Conservation (phyloP, 2,888 invertebrate species). For the Lamellibrachia satsuma region DNA sequence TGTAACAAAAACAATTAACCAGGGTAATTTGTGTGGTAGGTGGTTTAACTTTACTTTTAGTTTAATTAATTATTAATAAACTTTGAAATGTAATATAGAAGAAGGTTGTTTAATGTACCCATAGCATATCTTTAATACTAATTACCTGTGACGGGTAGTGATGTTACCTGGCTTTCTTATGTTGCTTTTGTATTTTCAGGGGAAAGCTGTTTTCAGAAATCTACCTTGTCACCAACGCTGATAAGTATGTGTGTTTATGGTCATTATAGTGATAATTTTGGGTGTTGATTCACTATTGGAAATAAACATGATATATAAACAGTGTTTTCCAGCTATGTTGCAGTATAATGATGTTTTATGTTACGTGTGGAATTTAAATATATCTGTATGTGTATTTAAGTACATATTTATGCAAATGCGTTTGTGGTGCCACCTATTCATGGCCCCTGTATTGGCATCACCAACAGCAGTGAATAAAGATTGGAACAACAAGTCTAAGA, state of each 20-base stretch:
- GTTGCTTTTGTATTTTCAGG: constrained; percentile 32
- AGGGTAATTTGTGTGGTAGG: no score
- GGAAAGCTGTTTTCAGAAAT: constrained; percentile 40
- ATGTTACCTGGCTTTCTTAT: not conserved
- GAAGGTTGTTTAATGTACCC: not conserved
- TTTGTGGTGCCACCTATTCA: no score
- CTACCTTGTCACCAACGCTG: constrained; percentile 44
- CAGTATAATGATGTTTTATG: not conserved
- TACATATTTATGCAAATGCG: no score
- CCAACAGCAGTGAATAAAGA: no score
- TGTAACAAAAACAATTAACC: no score
- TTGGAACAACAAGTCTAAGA: no score
- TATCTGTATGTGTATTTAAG: not conserved
- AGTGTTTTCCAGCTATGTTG: not conserved
- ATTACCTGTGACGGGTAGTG: not conserved
- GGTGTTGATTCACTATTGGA: not conserved
- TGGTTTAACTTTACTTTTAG: no score
- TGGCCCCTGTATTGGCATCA: no score
- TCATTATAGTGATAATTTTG: not conserved
- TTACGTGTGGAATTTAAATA: not conserved
- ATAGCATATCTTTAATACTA: not conserved
- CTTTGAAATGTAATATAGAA: not conserved
- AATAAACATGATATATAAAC: not conserved
- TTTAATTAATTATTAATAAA: not conserved
- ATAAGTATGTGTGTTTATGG: constrained; percentile 38